Conservation (phyloP, 2,113 vertebrate species). For the Halcyon senegalensis region DNA sequence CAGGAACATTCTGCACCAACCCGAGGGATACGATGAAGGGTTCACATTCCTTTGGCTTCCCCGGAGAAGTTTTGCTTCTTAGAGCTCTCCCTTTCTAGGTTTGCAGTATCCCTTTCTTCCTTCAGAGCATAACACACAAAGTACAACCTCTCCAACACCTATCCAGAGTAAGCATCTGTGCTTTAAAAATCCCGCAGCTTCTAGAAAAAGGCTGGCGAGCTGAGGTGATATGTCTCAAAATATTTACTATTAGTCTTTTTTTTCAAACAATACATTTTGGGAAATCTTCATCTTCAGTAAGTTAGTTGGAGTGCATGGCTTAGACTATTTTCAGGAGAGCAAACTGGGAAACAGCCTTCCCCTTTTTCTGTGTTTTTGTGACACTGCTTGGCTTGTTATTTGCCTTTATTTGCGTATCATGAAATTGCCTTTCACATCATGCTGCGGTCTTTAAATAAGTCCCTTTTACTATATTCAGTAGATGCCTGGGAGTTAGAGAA, state of each 20-base stretch:
- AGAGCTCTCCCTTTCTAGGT: neutral
- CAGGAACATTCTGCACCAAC: neutral
- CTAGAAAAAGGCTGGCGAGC: too few species aligned
- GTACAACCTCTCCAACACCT: neutral
- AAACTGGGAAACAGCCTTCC: neutral
- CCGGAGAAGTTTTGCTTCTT: neutral
- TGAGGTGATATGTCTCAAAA: too few species aligned
- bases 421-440: neutral
- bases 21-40: neutral
- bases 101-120: neutral
- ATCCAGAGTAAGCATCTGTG: neutral
- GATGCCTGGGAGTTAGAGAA: neutral
- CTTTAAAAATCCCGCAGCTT: neutral
- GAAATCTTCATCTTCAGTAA: neutral
- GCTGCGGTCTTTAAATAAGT: neutral
- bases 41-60: neutral
- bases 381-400: neutral
- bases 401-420: neutral
- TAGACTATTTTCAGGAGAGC: neutral
- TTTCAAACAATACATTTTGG: neutral
- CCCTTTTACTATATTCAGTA: neutral
- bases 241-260: neutral
- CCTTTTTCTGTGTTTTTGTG: neutral
- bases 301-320: neutral
- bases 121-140: neutral